Conservation (phyloP, 1,140 invertebrate species). For the Achatina immaculata region DNA sequence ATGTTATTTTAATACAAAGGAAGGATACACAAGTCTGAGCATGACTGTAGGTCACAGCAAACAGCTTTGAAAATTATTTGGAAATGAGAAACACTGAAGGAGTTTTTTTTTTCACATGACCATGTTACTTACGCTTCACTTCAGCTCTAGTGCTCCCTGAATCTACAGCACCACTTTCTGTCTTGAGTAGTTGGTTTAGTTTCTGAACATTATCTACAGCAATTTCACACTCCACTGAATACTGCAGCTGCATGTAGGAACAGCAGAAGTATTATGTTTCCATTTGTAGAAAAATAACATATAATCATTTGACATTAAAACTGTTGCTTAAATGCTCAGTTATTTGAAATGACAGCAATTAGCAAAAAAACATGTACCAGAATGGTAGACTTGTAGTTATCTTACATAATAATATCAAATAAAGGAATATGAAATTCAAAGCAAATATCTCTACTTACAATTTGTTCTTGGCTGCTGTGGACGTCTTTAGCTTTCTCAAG, state of each 20-base stretch:
- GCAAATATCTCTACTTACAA: background rate
- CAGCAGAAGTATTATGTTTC: background rate
- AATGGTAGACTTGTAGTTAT: background rate
- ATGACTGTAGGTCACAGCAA: too few species aligned
- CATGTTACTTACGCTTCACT: slow-evolving; percentile 72
- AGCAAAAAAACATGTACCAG: background rate
- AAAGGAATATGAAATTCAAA: background rate
- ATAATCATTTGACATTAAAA: too few species aligned
- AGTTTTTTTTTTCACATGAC: background rate
- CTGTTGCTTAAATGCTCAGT: background rate
- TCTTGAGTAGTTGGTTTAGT: slow-evolving; percentile 81
- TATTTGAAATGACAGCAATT: background rate
- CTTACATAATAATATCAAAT: background rate
- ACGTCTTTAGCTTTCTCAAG: slow-evolving; percentile 50
- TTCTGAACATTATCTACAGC: slow-evolving; percentile 84
- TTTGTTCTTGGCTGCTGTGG: slow-evolving; percentile 27
- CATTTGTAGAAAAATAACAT: background rate
- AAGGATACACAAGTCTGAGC: too few species aligned
- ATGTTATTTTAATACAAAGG: too few species aligned
- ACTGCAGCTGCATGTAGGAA: slow-evolving; percentile 73
- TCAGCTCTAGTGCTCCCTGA: slow-evolving; percentile 78
- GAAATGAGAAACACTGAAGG: too few species aligned
- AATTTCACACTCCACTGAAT: slow-evolving; percentile 80
- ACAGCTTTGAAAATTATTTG: too few species aligned
- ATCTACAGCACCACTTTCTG: slow-evolving; percentile 79